Base-by-base conservation (phyloP, 2,113 vertebrate species). In the Uria lomvia region DNA sequence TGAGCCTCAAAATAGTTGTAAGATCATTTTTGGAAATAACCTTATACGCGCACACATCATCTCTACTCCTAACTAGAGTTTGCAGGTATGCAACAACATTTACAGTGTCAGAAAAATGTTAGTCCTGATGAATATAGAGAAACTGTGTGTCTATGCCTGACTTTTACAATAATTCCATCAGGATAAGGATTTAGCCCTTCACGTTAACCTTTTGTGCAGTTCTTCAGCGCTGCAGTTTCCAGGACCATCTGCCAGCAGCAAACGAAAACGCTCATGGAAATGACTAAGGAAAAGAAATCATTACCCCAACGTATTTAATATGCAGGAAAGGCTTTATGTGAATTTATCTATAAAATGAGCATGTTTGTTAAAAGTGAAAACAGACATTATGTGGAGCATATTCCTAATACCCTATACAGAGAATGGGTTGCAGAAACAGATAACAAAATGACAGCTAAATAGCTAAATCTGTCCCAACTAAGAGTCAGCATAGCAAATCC, bases 241-340 rank as follows among this genome's bases (percentile, higher is more conserved):
- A 72, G 26, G 59, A 89, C 83, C 94, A 95, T 81, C 86, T 96
- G 88, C 49, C 76, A 94, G 60, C 56, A 91, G 68, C 60, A 88
- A 88, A 90, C 0, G 0, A 66, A 95, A 94, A 59, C 15, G 60
- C 38, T 88, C 34, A 32, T 47, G 60, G 47, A 89, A 90, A 90
- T 71, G 58, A 83, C 78, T 83, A 79, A 90, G 77, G 62, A 86
- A 76, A 82, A 88, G 4, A 83, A 86, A 91, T 55, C 19, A 80
- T 49, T 67, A 74, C 12, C 38, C 22, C 30, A 68, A 72, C 21
- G 67, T 67, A 76, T 17, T 66, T 66, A 80, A 70, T 38, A 30
- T 15, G 66, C 26, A 52, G 40, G 43, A 84, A 91, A 89, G 27
- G 13, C 22, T 94, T 91, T 23, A 18, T 32, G 6, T 52, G n/a